Conservation (phyloP, 2,113 vertebrate genomes). For the Toxotes chatareus region DNA sequence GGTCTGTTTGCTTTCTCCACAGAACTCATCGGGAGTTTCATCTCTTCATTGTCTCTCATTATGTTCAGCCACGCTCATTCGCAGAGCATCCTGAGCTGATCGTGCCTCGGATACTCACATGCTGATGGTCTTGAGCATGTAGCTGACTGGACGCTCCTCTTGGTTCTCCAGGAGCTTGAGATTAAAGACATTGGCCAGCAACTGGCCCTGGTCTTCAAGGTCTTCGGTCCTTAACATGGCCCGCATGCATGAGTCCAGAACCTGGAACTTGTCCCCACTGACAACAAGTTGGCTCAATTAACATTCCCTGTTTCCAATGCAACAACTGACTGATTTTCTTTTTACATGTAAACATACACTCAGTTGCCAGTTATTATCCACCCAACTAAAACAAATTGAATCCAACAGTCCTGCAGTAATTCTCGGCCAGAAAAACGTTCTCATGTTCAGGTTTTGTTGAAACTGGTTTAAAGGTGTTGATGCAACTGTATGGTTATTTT, state of each 20-base stretch:
- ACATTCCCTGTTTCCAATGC: neutral
- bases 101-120: conserved; percentile 87
- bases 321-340: neutral
- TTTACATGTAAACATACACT: neutral
- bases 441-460: neutral
- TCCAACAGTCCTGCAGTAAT: neutral
- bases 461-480: neutral
- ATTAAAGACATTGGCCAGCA: conserved; percentile 92
- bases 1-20: too few relatives aligned
- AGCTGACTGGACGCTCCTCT: conserved; percentile 90
- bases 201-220: conserved; percentile 94
- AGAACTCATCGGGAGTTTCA: too few relatives aligned
- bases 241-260: conserved; percentile 91
- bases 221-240: conserved; percentile 95
- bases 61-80: neutral
- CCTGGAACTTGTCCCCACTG: conserved; percentile 94
- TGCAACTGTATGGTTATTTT: neutral
- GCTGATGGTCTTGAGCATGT: conserved; percentile 93
- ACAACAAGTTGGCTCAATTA: conserved; percentile 31
- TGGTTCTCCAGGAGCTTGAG: conserved; percentile 94
- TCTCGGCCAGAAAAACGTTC: neutral
- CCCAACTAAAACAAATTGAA: neutral
- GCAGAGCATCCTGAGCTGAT: neutral
- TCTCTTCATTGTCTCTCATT: neutral
- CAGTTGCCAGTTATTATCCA: neutral